Percentiles rank a stretch among this genome's conserved stretches.
Conservation (phyloP, 2,888 invertebrate genomes). For the Trichopria drosophilae region DNA sequence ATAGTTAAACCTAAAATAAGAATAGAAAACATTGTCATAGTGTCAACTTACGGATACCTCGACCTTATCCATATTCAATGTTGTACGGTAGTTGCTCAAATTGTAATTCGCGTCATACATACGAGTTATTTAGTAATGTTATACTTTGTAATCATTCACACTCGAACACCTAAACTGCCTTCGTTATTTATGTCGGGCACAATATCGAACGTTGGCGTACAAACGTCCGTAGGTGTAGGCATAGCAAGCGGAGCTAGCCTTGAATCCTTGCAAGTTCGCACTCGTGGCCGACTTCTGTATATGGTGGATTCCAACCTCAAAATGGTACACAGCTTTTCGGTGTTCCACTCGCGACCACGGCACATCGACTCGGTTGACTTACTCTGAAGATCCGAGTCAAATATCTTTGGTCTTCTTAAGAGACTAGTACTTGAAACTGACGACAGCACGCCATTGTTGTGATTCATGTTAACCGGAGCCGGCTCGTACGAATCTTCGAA, state of each 20-base stretch:
- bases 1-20: no score
- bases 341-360: constrained; percentile 27
- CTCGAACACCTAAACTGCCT: constrained; percentile 46
- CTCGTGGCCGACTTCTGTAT: constrained; percentile 40
- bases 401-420: constrained; percentile 14
- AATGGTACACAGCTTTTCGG: constrained; percentile 36
- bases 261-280: constrained; percentile 39
- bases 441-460: constrained; percentile 31
- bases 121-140: not conserved
- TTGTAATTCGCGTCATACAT: not conserved
- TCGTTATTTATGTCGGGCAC: constrained; percentile 48
- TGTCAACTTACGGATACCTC: no score
- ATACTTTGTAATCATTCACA: constrained; percentile 34
- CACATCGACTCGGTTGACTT: constrained; percentile 50
- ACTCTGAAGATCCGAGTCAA: constrained; percentile 41
- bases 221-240: constrained; percentile 51
- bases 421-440: constrained; percentile 50
- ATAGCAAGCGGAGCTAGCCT: constrained; percentile 47
- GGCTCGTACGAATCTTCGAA: constrained; percentile 45
- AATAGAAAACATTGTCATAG: no score
- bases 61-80: no score
- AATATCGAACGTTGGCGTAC: constrained; percentile 50
- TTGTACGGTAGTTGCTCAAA: no score
- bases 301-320: constrained; percentile 42
- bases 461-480: constrained; percentile 13